These are phyloP conservation scores for Lissonota sp. DNA, from an alignment of 2,888 invertebrate species.

Conservation along the genomic window DNA sequence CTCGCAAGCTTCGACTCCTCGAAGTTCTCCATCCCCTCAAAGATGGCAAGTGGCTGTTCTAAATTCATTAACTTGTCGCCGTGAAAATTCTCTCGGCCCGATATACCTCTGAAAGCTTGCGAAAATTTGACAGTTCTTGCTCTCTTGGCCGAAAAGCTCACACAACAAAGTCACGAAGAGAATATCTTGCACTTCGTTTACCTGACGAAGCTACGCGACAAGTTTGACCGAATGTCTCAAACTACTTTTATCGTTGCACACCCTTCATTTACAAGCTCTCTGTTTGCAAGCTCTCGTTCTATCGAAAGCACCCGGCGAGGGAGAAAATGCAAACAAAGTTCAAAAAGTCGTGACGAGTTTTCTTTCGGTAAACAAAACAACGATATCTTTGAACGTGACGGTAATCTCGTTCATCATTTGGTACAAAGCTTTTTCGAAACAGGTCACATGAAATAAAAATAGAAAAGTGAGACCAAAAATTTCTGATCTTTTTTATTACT, in stretches of 20 bases:
- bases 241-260: conserved; percentile 27
- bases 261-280: background rate
- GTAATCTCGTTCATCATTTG: conserved; percentile 8
- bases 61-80: conserved; percentile 42
- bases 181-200: conserved; percentile 16
- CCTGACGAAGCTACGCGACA: conserved; percentile 12
- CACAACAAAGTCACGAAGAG: background rate
- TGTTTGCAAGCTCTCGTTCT: conserved; percentile 24
- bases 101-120: conserved; percentile 3
- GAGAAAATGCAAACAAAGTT: conserved; percentile 25
- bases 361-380: conserved; percentile 6
- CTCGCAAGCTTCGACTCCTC: background rate
- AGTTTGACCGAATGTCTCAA: conserved; percentile 1
- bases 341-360: conserved; percentile 31
- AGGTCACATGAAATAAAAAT: background rate
- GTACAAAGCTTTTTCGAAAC: conserved; percentile 6
- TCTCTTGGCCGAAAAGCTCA: conserved; percentile 6
- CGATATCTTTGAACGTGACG: conserved; percentile 4
- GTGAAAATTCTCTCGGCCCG: conserved; percentile 16
- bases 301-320: background rate
- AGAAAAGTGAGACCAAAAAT: too few relatives aligned
- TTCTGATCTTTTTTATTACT: too few relatives aligned
- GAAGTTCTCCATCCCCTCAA: conserved; percentile 21
- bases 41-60: conserved; percentile 19
- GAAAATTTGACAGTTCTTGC: conserved; percentile 9